phyloP scores from a whole-genome alignment of 2,888 invertebrate genomes.

The Strigamia crassipes region DNA sequence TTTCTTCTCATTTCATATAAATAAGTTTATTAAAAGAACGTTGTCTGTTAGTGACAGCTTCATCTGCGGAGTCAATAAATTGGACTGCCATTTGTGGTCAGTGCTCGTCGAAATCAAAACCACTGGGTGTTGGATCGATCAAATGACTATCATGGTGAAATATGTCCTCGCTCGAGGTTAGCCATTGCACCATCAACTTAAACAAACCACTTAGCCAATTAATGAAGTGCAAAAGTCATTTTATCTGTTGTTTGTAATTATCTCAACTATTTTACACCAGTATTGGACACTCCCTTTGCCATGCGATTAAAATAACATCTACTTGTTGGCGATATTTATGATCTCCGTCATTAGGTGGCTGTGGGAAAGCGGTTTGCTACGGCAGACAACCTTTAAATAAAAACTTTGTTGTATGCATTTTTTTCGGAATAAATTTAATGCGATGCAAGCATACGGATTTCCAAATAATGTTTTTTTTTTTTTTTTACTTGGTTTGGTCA shows the following conservation, averaged over 20 bases:
- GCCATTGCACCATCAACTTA: background rate
- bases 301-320: background rate
- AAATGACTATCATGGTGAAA: slow-evolving; percentile 27
- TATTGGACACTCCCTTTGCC: background rate
- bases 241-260: background rate
- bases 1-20: background rate
- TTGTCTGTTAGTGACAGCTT: slow-evolving; percentile 4
- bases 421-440: too few species aligned
- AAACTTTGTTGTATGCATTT: too few species aligned
- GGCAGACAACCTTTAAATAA: too few species aligned
- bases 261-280: background rate
- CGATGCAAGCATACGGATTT: too few species aligned
- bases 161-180: slow-evolving; percentile 1
- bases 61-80: slow-evolving; percentile 19
- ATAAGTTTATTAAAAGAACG: slow-evolving; percentile 20
- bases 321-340: background rate
- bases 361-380: too few species aligned
- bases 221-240: slow-evolving; percentile 12
- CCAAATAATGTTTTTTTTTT: too few species aligned
- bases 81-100: slow-evolving; percentile 31
- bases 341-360: too few species aligned
- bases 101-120: slow-evolving; percentile 12
- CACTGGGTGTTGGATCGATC: slow-evolving; percentile 13
- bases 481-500: too few species aligned
- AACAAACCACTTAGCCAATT: background rate